Evolutionary conservation across 2,797 vertebrate species (phyloP).

Genomic region (Sebastes matsubarae): DNA sequence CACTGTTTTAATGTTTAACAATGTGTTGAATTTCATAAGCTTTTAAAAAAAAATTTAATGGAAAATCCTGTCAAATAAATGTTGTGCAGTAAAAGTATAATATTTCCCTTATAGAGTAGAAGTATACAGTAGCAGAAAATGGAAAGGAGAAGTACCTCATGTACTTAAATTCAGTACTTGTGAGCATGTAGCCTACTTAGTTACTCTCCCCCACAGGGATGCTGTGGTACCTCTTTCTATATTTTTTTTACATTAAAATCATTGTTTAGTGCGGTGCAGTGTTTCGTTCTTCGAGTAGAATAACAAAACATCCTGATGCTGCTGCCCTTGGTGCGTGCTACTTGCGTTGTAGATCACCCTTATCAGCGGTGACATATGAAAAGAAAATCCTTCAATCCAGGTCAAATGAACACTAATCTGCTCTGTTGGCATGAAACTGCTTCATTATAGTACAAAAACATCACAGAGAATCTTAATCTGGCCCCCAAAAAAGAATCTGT

Average conservation of each 20-base stretch:
- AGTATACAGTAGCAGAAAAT: not conserved
- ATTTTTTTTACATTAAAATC: not conserved
- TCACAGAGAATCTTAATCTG: slow-evolving; percentile 58
- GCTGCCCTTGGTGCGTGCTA: not conserved
- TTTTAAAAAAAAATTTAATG: not conserved
- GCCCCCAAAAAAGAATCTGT: slow-evolving; percentile 24
- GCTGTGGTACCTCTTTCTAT: not conserved
- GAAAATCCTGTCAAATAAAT: not conserved
- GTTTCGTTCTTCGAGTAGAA: not conserved
- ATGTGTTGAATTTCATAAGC: not conserved
- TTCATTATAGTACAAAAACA: slow-evolving; percentile 41
- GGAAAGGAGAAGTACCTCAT: not conserved
- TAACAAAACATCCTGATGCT: slow-evolving; percentile 11
- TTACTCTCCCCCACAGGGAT: not conserved
- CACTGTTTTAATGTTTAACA: no score
- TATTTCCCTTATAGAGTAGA: not conserved
- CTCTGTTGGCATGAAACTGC: slow-evolving; percentile 47
- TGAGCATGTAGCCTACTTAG: not conserved
- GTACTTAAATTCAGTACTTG: not conserved
- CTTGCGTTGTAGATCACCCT: slow-evolving; percentile 32
- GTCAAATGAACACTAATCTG: slow-evolving; percentile 76
- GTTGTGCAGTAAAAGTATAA: not conserved
- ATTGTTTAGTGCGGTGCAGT: not conserved
- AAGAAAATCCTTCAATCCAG: slow-evolving; percentile 76
- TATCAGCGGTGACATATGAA: slow-evolving; percentile 58